Evolutionary conservation across 1,140 invertebrate genomes (phyloP).

Genomic region (Hypothenemus hampei): DNA sequence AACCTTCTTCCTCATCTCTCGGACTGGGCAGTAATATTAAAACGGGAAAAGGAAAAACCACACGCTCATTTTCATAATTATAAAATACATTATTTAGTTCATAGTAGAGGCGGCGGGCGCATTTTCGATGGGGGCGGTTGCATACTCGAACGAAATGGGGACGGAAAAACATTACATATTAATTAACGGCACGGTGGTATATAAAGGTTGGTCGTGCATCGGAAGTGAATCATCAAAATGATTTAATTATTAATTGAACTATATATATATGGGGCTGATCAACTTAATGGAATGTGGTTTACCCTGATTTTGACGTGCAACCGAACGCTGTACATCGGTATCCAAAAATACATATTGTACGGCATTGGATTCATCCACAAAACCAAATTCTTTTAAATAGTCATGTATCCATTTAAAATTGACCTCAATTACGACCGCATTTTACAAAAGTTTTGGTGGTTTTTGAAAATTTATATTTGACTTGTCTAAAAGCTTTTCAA

Average conservation of each 20-base stretch:
- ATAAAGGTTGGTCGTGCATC: constrained; percentile 12
- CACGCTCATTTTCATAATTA: constrained; percentile 21
- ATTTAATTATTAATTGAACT: constrained; percentile 20
- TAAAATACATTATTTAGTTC: constrained; percentile 18
- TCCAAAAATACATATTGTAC: too few relatives aligned
- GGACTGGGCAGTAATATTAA: constrained; percentile 19
- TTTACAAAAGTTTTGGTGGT: too few relatives aligned
- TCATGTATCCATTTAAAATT: too few relatives aligned
- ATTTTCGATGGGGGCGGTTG: not conserved
- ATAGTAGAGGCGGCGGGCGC: not conserved
- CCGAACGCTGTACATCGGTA: too few relatives aligned
- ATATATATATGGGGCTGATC: not conserved
- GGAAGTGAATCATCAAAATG: constrained; percentile 22
- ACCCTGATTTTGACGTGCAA: too few relatives aligned
- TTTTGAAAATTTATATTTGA: too few relatives aligned
- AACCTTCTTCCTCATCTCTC: too few relatives aligned
- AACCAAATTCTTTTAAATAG: too few relatives aligned
- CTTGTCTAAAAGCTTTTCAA: too few relatives aligned
- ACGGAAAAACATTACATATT: constrained; percentile 19
- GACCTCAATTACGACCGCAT: too few relatives aligned
- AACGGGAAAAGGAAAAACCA: constrained; percentile 18
- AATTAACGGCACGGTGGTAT: constrained; percentile 21
- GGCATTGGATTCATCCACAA: too few relatives aligned
- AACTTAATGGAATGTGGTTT: constrained; percentile 11
- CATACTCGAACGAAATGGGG: too few relatives aligned